These are phyloP conservation scores for Mormoops blainvillei DNA, from an alignment of 2,113 vertebrate genomes.

Conservation along the genomic window DNA sequence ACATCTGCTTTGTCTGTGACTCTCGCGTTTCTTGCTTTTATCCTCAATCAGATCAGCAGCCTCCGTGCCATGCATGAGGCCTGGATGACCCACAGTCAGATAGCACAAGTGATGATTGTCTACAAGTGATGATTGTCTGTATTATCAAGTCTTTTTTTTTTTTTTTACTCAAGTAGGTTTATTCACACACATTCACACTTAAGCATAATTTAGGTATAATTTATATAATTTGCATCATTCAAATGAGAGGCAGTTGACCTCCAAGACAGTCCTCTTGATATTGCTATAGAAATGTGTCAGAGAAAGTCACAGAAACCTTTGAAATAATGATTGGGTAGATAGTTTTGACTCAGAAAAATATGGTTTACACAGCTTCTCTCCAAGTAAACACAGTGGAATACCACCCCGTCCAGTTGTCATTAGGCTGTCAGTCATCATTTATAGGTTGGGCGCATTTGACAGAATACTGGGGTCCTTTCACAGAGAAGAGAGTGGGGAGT, in stretches of 20 bases:
- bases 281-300: neutral
- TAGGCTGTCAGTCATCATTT: neutral
- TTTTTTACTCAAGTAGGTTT: neutral
- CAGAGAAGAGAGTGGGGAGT: neutral
- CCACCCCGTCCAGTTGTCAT: neutral
- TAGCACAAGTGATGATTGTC: neutral
- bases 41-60: neutral
- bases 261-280: neutral
- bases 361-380: neutral
- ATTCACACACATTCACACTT: neutral
- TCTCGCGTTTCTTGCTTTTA: neutral
- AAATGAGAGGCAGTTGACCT: neutral
- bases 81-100: neutral
- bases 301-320: neutral
- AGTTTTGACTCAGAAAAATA: neutral
- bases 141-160: too few species aligned
- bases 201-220: neutral
- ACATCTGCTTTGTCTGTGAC: accelerated
- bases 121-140: too few species aligned
- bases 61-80: neutral
- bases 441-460: neutral
- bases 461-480: neutral
- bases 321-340: neutral
- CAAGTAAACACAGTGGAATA: neutral
- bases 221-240: neutral